Conservation (phyloP, 2,113 vertebrate genomes). For the Ivindomyrus marchei region DNA sequence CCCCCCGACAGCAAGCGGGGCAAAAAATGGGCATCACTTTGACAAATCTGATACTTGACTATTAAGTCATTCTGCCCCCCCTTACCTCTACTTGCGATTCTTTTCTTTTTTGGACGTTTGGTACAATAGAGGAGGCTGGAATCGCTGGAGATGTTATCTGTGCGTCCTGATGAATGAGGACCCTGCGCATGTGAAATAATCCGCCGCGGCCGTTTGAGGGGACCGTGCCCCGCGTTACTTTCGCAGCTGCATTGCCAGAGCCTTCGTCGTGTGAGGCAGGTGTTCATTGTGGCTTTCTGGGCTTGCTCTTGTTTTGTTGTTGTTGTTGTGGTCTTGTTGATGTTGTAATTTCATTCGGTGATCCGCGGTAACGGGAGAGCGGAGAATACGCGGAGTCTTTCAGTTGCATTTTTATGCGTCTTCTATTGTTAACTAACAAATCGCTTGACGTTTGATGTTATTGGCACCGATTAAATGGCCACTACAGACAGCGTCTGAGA, state of each 20-base stretch:
- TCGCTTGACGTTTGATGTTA: conserved; percentile 32
- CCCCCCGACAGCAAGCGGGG: conserved; percentile 15
- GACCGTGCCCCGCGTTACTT: not conserved
- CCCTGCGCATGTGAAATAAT: conserved; percentile 20
- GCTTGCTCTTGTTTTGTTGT: conserved; percentile 18
- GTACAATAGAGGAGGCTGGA: conserved; percentile 52
- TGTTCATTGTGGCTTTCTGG: conserved; percentile 47
- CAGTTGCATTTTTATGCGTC: conserved; percentile 22
- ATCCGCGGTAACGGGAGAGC: conserved; percentile 45
- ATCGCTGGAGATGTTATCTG: conserved; percentile 37
- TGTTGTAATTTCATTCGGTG: conserved; percentile 29
- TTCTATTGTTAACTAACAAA: conserved; percentile 22
- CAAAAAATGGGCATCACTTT: not conserved
- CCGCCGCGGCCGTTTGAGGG: not conserved
- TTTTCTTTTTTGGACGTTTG: conserved; percentile 30
- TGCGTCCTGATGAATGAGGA: conserved; percentile 30
- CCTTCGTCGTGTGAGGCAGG: conserved; percentile 33
- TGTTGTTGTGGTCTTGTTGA: not conserved
- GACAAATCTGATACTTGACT: conserved; percentile 1
- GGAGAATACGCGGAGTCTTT: conserved; percentile 25
- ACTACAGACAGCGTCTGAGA: not conserved
- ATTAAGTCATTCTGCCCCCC: conserved; percentile 21
- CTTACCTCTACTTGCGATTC: conserved; percentile 15
- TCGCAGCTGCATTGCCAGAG: conserved; percentile 18
- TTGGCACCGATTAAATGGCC: conserved; percentile 22